Percentiles rank a stretch among this genome's conserved stretches.
These are phyloP conservation scores for Motacilla alba DNA, from an alignment of 2,113 vertebrate species.

Conservation along the genomic window DNA sequence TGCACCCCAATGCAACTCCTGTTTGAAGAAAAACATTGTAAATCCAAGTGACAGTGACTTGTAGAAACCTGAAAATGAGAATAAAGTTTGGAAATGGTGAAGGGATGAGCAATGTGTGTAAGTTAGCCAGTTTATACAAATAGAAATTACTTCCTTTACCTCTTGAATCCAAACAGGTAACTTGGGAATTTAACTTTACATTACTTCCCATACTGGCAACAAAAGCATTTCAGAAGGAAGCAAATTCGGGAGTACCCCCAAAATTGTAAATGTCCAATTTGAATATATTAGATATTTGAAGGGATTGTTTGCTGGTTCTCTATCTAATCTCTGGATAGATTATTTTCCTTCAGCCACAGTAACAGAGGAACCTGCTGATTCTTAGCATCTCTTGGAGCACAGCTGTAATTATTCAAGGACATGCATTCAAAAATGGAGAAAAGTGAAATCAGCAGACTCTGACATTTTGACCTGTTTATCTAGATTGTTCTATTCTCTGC, in stretches of 20 bases:
- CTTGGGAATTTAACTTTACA: background rate
- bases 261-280: background rate
- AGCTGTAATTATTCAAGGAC: background rate
- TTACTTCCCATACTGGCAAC: background rate
- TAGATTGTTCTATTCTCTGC: background rate
- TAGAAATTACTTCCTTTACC: background rate
- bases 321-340: too few species aligned
- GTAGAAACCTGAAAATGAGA: background rate
- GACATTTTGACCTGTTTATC: background rate
- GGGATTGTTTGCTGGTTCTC: background rate
- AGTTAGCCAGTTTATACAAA: background rate
- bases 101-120: background rate
- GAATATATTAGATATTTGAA: background rate
- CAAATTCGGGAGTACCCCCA: background rate
- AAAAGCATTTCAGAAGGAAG: background rate
- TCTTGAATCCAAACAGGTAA: background rate
- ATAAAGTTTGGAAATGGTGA: background rate
- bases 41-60: background rate
- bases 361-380: background rate
- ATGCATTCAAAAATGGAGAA: background rate
- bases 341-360: background rate
- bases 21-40: background rate
- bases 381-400: background rate
- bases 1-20: background rate
- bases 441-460: background rate